Conservation (phyloP, 2,888 invertebrate genomes). For the Tiliacea citrago region DNA sequence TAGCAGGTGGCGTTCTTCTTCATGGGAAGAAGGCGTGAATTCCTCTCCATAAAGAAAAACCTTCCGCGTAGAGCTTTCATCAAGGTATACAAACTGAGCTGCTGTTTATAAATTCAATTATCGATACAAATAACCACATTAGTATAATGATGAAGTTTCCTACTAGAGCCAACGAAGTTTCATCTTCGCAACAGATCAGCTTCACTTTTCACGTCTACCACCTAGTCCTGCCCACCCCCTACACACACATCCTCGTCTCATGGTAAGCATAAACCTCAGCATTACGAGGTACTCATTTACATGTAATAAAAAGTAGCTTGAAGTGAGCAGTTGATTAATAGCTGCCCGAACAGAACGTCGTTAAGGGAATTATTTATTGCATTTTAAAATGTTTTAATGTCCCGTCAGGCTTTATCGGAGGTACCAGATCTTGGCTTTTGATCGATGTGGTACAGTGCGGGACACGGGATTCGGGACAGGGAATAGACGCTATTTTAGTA, state of each 20-base stretch:
- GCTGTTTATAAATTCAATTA: not conserved
- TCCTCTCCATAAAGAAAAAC: not conserved
- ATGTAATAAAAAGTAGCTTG: slow-evolving; percentile 88
- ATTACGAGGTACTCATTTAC: slow-evolving; percentile 81
- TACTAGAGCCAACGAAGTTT: not conserved
- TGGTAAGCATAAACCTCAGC: slow-evolving; percentile 68
- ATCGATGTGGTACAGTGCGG: slow-evolving; percentile 65
- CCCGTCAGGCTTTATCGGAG: slow-evolving; percentile 65
- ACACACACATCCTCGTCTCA: slow-evolving; percentile 42
- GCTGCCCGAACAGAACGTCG: slow-evolving; percentile 80
- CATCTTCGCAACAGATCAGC: not conserved
- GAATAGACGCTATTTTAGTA: not conserved
- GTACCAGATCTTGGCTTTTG: slow-evolving; percentile 62
- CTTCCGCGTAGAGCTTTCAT: not conserved
- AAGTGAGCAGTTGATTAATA: slow-evolving; percentile 86
- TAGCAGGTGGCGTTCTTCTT: too few relatives aligned
- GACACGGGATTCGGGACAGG: slow-evolving; percentile 30
- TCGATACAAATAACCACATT: not conserved
- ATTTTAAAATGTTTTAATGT: slow-evolving; percentile 90
- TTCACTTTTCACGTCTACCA: not conserved
- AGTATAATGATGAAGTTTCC: not conserved
- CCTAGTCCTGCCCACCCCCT: slow-evolving; percentile 10
- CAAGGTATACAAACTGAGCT: too few relatives aligned
- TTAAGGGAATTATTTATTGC: slow-evolving; percentile 88
- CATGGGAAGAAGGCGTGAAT: not conserved